These are phyloP conservation scores for Mesodorylaimus sp. DNA, from an alignment of 2,888 invertebrate genomes.

Conservation along the genomic window DNA sequence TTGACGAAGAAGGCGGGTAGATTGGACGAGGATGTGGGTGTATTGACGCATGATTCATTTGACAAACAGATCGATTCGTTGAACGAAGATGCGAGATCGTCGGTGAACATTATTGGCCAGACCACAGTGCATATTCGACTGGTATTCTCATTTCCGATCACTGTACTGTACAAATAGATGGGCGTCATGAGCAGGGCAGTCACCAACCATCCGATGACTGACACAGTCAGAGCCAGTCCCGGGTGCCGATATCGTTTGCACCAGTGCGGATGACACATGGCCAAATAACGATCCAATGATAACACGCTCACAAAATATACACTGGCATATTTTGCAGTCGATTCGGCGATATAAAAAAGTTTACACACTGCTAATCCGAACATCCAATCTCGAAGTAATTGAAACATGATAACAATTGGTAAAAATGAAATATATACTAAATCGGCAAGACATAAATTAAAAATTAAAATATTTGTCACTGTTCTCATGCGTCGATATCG, in stretches of 20 bases:
- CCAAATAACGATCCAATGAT: slow-evolving; percentile 6
- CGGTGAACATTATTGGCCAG: background rate
- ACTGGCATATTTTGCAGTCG: slow-evolving; percentile 9
- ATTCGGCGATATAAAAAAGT: slow-evolving; percentile 6
- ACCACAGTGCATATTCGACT: background rate
- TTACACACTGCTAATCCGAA: slow-evolving; percentile 7
- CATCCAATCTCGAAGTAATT: slow-evolving; percentile 1
- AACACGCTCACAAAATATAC: slow-evolving; percentile 7
- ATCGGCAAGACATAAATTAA: slow-evolving; percentile 11
- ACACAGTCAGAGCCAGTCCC: background rate
- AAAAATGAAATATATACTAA: background rate
- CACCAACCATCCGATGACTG: background rate
- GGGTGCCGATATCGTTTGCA: slow-evolving; percentile 3
- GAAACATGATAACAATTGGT: slow-evolving; percentile 3
- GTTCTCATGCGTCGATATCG: background rate
- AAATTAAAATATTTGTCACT: slow-evolving; percentile 10
- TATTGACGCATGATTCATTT: background rate
- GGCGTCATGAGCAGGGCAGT: slow-evolving; percentile 3
- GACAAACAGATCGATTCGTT: background rate
- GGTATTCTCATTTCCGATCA: background rate
- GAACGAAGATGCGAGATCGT: background rate
- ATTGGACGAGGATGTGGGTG: background rate
- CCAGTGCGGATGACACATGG: slow-evolving; percentile 3
- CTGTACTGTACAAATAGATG: background rate
- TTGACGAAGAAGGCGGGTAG: background rate